Evolutionary conservation across 2,888 invertebrate species (phyloP), one percentile per base, ranked within the genome.

Genomic region (Megaustenia siamemsis): DNA sequence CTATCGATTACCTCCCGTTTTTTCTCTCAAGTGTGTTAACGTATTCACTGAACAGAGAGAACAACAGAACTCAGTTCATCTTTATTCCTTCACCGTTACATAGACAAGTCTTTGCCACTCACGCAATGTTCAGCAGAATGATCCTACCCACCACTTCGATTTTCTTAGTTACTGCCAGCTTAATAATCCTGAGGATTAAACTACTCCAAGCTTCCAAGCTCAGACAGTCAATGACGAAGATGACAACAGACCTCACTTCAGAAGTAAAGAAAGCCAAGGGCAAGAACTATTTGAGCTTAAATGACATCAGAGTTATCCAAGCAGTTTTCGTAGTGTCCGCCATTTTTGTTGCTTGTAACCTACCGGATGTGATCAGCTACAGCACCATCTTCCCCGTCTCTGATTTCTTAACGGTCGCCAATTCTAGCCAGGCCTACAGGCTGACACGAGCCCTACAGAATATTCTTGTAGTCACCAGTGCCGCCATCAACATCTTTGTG

Each of bases 271-370:
- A 28, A 28, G 18, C 12, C 8, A 28, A n/a, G 10, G 32, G 49
- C 32, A 73, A 45, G 2, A 69, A 5, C 24, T 49, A 73, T 28
- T n/a, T 73, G 45, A 73, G 28, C 24, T 15, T 18, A 4, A 73
- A 73, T 28, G 73, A 73, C 28, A 45, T 73, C 3, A 45, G 32
- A 49, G 73, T 28, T 28, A 73, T 73, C 6, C 43, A 49, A 45
- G 73, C 73, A 4, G 73, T 73, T n/a, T 6, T 49, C 28, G 15
- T 49, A 5, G 15, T 73, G 4, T 73, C 73, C 0, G 49, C 73
- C n/a, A 73, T 73, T 18, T 73, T 73, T 49, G 49, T 73, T 43
- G 49, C 73, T 6, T 73, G 73, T 15, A 73, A 73, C 28, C 49
- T 73, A 28, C 73, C 73, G 49, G 73, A 73, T 18, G 28, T 49